Conservation (phyloP, 2,797 vertebrate genomes). For the Phrynocephalus forsythii region DNA sequence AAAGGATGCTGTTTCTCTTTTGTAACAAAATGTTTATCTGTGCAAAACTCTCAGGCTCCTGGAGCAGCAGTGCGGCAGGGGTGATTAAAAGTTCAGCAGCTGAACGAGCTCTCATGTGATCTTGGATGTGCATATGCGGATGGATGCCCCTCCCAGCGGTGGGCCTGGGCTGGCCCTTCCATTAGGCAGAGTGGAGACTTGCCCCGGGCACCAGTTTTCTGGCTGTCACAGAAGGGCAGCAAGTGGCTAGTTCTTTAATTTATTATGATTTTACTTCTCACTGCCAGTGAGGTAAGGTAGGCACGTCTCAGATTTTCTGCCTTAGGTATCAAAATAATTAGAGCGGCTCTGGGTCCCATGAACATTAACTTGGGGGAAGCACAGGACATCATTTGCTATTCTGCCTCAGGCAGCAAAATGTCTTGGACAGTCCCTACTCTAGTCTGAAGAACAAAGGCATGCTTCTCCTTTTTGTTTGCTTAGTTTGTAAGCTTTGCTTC, state of each 20-base stretch:
- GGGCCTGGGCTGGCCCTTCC: neutral
- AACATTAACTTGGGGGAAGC: neutral
- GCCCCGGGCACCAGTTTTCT: neutral
- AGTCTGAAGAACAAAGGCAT: neutral
- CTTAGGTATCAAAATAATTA: neutral
- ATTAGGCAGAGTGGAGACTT: neutral
- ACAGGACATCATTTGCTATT: neutral
- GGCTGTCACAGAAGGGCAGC: neutral
- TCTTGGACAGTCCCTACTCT: neutral
- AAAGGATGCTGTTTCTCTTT: neutral
- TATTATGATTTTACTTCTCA: neutral
- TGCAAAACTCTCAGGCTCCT: neutral
- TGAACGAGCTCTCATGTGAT: neutral
- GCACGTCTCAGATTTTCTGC: neutral
- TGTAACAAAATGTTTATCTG: neutral
- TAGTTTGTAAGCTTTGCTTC: too few species aligned
- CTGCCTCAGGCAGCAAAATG: neutral
- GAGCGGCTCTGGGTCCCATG: neutral
- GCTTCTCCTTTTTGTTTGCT: neutral
- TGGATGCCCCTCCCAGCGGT: too few species aligned
- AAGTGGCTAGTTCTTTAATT: neutral
- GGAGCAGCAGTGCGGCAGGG: neutral
- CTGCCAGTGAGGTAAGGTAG: neutral
- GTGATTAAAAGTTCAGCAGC: neutral
- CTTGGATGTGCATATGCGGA: neutral